Base-by-base conservation (phyloP, 2,113 vertebrate species). In the Ahaetulla prasina region DNA sequence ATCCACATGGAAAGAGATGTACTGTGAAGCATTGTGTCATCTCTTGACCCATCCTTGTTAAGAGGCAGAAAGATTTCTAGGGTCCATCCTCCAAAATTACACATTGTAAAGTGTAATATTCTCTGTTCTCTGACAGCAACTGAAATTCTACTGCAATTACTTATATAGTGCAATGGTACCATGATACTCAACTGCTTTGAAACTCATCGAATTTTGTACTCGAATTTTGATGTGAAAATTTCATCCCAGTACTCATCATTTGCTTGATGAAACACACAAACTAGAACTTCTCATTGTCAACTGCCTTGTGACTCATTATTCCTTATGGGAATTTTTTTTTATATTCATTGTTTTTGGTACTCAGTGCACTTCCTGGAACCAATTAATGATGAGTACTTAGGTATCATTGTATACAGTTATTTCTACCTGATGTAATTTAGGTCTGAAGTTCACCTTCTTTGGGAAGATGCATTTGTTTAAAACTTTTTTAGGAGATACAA, bases 121-220 rank as follows among this genome's bases (percentile, higher is more conserved):
- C 68, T 10, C 68, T 10, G 0, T 50, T 30, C 25, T 57, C 0
- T 0, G 93, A 91, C 94, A 86, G 89, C 93, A 94, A 93, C 93
- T 95, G 43, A 95, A 96, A 97, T 97, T 95, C 94, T 94, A 39
- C 8, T 93, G 90, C 94, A 94, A 95, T 96, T 97, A 91, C 92
- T 94, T 92, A 55, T 93, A 92, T 91, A 94, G 63, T 27, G 14
- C n/a, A 57, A 2, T 27, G 23, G 2, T 57, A 57, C 25, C 8
- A 27, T 57, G 23, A 57, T 25, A 57, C 55, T 57, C 55, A 57
- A 25, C 23, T 57, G 55, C 23, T 57, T 57, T 57, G 8, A 57
- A 57, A 57, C 23, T 57, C 55, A 57, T 27, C 0, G 1, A 23
- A 57, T 57, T 57, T 57, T 27, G 8, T 45, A 45, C 43, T 45